phyloP scores from a whole-genome alignment of 2,888 invertebrate species.

The Diarsia dahlii region DNA sequence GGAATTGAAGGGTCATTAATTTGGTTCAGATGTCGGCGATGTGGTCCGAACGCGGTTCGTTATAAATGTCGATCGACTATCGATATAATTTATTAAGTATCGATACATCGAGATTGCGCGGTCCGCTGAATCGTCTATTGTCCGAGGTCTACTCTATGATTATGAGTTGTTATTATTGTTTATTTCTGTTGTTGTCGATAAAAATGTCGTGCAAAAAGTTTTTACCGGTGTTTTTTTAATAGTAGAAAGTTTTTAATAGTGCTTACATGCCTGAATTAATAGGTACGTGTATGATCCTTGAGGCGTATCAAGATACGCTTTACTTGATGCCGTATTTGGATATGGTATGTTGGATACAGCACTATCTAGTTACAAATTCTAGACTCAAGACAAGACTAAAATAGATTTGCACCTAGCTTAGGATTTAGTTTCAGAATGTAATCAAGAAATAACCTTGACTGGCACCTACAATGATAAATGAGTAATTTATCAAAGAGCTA shows the following conservation, averaged over 20 bases:
- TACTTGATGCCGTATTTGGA: constrained; percentile 11
- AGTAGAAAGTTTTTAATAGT: constrained; percentile 45
- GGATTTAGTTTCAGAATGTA: constrained; percentile 11
- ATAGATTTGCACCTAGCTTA: neutral
- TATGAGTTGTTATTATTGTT: constrained; percentile 58
- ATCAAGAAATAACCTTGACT: constrained; percentile 1
- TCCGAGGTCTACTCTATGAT: constrained; percentile 53
- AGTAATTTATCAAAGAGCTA: neutral
- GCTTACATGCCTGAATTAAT: constrained; percentile 5
- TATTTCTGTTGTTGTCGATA: constrained; percentile 57
- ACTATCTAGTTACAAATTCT: constrained; percentile 35
- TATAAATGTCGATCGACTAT: constrained; percentile 56
- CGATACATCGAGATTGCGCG: constrained; percentile 56
- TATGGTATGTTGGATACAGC: neutral
- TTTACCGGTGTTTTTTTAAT: neutral
- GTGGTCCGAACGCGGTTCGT: constrained; percentile 39
- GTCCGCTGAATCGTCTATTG: constrained; percentile 54
- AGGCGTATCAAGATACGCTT: constrained; percentile 30
- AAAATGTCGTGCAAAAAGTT: constrained; percentile 44
- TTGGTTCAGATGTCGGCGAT: constrained; percentile 54
- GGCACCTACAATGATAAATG: neutral
- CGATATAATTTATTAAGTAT: constrained; percentile 65
- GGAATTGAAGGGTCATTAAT: constrained; percentile 61
- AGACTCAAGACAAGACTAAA: neutral
- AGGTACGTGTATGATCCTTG: neutral